phyloP scores from a whole-genome alignment of 2,888 invertebrate species.

The Ophion slaviceki region DNA sequence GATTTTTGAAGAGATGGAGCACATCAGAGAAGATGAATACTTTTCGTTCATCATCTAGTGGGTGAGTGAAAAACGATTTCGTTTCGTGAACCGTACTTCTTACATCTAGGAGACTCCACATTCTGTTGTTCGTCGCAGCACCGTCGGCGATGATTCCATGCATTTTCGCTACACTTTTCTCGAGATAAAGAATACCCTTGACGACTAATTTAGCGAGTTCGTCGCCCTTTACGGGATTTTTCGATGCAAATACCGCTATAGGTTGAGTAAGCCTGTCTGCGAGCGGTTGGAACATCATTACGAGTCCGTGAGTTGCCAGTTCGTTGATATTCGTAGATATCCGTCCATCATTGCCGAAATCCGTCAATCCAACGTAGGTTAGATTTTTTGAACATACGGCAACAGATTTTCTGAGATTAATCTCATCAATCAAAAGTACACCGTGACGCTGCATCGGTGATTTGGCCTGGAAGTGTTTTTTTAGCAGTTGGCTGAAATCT shows the following conservation, averaged over 20 bases:
- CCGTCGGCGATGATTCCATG: constrained; percentile 10
- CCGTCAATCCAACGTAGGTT: constrained; percentile 24
- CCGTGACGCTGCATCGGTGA: constrained; percentile 44
- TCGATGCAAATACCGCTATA: constrained; percentile 68
- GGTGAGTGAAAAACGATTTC: constrained; percentile 41
- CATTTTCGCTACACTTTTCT: neutral
- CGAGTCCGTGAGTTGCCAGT: constrained; percentile 9
- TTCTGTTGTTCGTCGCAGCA: constrained; percentile 3
- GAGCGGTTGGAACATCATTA: constrained; percentile 59
- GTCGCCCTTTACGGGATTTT: constrained; percentile 40
- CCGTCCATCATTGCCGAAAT: neutral
- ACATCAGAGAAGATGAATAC: constrained; percentile 40
- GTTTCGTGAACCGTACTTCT: constrained; percentile 4
- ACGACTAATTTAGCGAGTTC: neutral
- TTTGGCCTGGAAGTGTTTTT: constrained; percentile 49
- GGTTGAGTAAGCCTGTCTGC: constrained; percentile 64
- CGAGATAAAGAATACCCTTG: neutral
- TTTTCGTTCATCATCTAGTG: constrained; percentile 37
- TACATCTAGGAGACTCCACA: constrained; percentile 4
- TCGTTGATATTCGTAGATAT: neutral
- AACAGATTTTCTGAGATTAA: constrained; percentile 7
- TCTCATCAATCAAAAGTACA: constrained; percentile 20
- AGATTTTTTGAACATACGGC: constrained; percentile 22
- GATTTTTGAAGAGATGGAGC: constrained; percentile 36
- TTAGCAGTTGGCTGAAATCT: constrained; percentile 52